Conservation (phyloP, 2,888 invertebrate genomes). For the Physocephala rufipes region DNA sequence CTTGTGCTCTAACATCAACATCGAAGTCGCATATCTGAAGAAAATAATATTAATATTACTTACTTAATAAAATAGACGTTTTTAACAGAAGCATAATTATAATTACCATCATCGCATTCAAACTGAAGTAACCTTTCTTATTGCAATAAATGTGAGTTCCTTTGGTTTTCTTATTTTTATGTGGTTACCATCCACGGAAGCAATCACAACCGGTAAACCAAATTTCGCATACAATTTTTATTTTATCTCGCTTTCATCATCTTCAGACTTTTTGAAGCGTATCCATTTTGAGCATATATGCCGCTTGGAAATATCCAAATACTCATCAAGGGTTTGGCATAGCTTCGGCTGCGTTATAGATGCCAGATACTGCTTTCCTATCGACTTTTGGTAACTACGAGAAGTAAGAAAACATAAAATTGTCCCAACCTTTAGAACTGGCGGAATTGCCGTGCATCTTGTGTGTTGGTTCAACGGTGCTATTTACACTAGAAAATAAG, state of each 20-base stretch:
- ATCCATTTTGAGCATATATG: not conserved
- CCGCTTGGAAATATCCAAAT: not conserved
- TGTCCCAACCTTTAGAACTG: not conserved
- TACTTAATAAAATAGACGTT: too few species aligned
- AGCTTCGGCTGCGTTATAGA: not conserved
- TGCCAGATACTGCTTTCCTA: not conserved
- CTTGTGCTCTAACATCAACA: not conserved
- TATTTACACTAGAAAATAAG: not conserved
- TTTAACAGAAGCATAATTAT: not conserved
- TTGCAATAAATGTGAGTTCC: not conserved
- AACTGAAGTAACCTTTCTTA: not conserved
- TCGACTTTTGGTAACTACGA: not conserved
- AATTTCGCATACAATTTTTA: not conserved
- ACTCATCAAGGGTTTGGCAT: not conserved
- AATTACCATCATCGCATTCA: not conserved
- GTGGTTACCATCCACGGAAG: not conserved
- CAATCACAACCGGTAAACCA: not conserved
- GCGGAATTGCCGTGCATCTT: not conserved
- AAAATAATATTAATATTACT: too few species aligned
- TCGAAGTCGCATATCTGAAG: too few species aligned
- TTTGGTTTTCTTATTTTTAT: not conserved
- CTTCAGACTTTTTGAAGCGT: not conserved
- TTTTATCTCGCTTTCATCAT: not conserved
- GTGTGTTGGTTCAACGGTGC: not conserved
- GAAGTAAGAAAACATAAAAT: not conserved